Evolutionary conservation across 2,797 vertebrate species (phyloP).

Genomic region (Lateolabrax maculatus): DNA sequence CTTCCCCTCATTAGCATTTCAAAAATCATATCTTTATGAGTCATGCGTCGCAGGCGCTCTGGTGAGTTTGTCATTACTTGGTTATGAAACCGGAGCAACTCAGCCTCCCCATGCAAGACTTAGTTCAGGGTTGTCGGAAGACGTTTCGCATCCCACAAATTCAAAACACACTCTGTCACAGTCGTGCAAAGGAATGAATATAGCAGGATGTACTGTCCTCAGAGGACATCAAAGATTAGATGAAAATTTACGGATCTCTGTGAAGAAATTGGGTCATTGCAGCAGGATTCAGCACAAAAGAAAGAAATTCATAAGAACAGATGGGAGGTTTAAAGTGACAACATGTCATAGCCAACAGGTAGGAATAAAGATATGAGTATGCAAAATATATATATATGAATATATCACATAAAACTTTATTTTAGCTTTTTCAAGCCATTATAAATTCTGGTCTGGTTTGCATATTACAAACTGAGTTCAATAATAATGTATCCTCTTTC

Average conservation of each 20-base stretch:
- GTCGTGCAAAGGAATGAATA: slow-evolving; percentile 31
- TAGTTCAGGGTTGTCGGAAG: slow-evolving; percentile 58
- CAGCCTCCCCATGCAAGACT: slow-evolving; percentile 52
- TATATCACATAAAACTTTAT: no score
- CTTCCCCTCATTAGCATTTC: slow-evolving; percentile 80
- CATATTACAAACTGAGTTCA: no score
- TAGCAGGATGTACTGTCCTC: slow-evolving; percentile 18
- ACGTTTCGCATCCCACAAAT: slow-evolving; percentile 50
- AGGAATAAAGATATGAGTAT: neutral
- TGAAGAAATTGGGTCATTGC: slow-evolving; percentile 65
- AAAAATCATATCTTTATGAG: slow-evolving; percentile 81
- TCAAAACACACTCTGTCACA: slow-evolving; percentile 56
- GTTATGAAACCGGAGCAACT: slow-evolving; percentile 70
- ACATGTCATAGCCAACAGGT: slow-evolving; percentile 25
- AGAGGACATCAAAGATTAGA: slow-evolving; percentile 47
- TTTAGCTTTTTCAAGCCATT: no score
- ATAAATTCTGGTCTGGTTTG: no score
- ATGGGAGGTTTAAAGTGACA: slow-evolving; percentile 36
- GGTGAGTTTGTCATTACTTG: slow-evolving; percentile 75
- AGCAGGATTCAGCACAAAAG: slow-evolving; percentile 36
- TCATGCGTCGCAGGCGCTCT: slow-evolving; percentile 73
- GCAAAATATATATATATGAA: no score
- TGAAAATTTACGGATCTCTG: slow-evolving; percentile 42
- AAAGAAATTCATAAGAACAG: slow-evolving; percentile 15
- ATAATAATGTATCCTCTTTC: no score